These are phyloP conservation scores for rabbit (Oryctolagus cuniculus) DNA, from an alignment of 2,113 vertebrate species.

Conservation along the genomic window mOryCun1.1 NC_091435.1:61246501-61247000, in stretches of 20 bases:
- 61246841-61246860: neutral
- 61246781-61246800: neutral
- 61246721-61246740: neutral
- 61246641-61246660: neutral
- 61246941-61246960: neutral
- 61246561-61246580: neutral
- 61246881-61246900: conserved; percentile 25
- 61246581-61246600: conserved; percentile 30
- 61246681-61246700: neutral
- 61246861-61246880: conserved; percentile 45
- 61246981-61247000: neutral
- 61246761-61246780: neutral
- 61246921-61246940: neutral
- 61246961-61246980: neutral
- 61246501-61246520: conserved; percentile 45
- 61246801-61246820: neutral
- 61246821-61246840: neutral
- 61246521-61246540: conserved; percentile 43
- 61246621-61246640: neutral
- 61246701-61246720: neutral
- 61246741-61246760: neutral
- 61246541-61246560: conserved; percentile 35
- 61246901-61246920: conserved; percentile 16
- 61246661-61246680: neutral
- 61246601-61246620: conserved; percentile 20